Evolutionary conservation across 2,888 invertebrate species (phyloP), one percentile per base, ranked within the genome.

Genomic region (Slavum lentiscoides): DNA sequence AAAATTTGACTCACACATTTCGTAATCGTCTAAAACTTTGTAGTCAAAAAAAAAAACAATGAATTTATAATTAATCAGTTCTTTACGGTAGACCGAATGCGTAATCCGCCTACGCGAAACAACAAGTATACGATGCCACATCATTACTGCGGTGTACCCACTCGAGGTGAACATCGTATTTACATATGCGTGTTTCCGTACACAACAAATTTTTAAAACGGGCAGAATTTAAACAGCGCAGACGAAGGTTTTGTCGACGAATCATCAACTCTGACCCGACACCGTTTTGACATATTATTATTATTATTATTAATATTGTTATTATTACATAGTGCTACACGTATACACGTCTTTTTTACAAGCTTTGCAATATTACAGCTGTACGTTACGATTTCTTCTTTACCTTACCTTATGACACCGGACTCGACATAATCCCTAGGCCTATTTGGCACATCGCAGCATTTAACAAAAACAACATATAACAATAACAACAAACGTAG

Each of bases 361-460:
- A 80, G 80, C 80, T 80, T 64, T 80, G 80, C 80, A 80, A 72
- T 80, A 80, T 80, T 80, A 80, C 80, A 72, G 80, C 80, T 13
- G 80, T 80, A 64, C 30, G 4, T 58, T 62, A 62, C n/a, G 43
- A 58, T 72, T 72, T 72, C 23, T 70, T 61, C 70, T 80, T 58
- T 53, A 64, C 70, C 80, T 80, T 80, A 80, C 80, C 80, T 80
- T 72, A 43, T 39, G 39, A 66, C 72, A 72, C 39, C 15, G 64
- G 37, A 58, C 61, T 70, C 53, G 62, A 55, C 72, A 68, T 43
- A 76, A 64, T 72, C 72, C 43, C 80, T 80, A 80, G 72, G 72
- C 70, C 80, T 80, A 80, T 72, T 58, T 72, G 62, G 80, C 55
- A 55, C 19, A 23, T 70, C n/a, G 80, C 70, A 72, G 80, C 80